phyloP scores from a whole-genome alignment of 1,140 invertebrate species.

The Aplysia californica region DNA sequence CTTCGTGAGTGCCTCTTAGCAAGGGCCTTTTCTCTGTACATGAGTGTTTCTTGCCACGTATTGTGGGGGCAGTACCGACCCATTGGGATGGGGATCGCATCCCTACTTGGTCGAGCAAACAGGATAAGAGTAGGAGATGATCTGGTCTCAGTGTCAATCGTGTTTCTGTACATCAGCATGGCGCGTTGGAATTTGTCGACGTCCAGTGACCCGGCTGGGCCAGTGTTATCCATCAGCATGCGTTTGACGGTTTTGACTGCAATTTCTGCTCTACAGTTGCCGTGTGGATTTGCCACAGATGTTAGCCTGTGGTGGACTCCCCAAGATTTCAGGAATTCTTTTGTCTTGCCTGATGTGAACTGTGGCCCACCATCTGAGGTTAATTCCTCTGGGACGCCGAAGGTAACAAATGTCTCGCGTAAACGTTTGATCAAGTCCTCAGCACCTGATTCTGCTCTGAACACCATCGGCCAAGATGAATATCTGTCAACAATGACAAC shows the following conservation, averaged over 20 bases:
- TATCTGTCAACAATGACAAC: slow-evolving; percentile 27
- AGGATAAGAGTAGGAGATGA: slow-evolving; percentile 32
- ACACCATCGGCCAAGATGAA: slow-evolving; percentile 28
- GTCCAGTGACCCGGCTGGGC: slow-evolving; percentile 24
- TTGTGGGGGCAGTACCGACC: slow-evolving; percentile 36
- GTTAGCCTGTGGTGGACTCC: no score
- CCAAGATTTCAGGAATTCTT: slow-evolving; percentile 27
- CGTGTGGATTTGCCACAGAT: no score
- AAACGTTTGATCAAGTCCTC: slow-evolving; percentile 19
- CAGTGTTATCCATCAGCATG: slow-evolving; percentile 34
- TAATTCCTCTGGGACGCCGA: slow-evolving; percentile 34
- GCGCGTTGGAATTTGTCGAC: slow-evolving; percentile 33
- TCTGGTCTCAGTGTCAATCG: slow-evolving; percentile 28
- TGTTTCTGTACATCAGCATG: slow-evolving; percentile 38
- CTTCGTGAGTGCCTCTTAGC: slow-evolving; percentile 33
- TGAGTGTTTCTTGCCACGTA: slow-evolving; percentile 37
- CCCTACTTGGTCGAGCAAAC: slow-evolving; percentile 27
- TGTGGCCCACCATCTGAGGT: slow-evolving; percentile 35
- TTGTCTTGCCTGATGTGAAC: slow-evolving; percentile 28
- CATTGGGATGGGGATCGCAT: slow-evolving; percentile 42
- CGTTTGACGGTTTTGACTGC: slow-evolving; percentile 7
- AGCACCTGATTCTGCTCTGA: slow-evolving; percentile 22
- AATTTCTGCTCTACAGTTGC: not conserved
- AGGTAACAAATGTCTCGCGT: slow-evolving; percentile 35
- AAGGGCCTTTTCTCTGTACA: slow-evolving; percentile 33